phyloP scores from a whole-genome alignment of 1,140 invertebrate genomes.

The Trichogramma pretiosum region DNA sequence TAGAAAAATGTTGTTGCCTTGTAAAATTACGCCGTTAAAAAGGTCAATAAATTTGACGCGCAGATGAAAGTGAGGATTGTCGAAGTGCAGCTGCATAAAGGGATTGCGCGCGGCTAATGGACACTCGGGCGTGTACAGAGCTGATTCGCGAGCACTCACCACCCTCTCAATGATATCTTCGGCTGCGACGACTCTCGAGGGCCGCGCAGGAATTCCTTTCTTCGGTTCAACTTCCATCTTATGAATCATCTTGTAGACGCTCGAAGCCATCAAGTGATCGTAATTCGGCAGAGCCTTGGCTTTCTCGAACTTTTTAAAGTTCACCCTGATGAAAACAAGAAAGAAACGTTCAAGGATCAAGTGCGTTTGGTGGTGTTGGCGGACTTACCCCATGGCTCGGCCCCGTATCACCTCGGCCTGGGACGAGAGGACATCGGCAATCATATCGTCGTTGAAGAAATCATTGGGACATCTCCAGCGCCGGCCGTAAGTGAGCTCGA shows the following conservation, averaged over 20 bases:
- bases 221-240: conserved; percentile 57
- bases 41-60: too few relatives aligned
- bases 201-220: conserved; percentile 55
- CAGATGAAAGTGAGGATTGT: not conserved
- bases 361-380: not conserved
- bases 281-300: conserved; percentile 49
- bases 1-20: too few relatives aligned
- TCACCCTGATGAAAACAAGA: conserved; percentile 58
- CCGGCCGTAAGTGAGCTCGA: conserved; percentile 50
- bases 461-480: conserved; percentile 67
- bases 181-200: conserved; percentile 55
- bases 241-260: conserved; percentile 65
- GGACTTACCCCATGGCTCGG: conserved; percentile 59
- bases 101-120: not conserved
- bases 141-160: conserved; percentile 24
- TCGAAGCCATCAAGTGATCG: conserved; percentile 62
- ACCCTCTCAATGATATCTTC: conserved; percentile 49
- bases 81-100: not conserved
- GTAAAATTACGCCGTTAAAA: too few relatives aligned
- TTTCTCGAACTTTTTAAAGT: conserved; percentile 71
- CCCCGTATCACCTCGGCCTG: conserved; percentile 70
- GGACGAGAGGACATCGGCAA: conserved; percentile 62
- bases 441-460: conserved; percentile 69
- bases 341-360: not conserved
- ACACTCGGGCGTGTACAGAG: not conserved